Evolutionary conservation across 2,797 vertebrate genomes (phyloP), one percentile per base, ranked within the genome.

Genomic region (Amazona ochrocephala): DNA sequence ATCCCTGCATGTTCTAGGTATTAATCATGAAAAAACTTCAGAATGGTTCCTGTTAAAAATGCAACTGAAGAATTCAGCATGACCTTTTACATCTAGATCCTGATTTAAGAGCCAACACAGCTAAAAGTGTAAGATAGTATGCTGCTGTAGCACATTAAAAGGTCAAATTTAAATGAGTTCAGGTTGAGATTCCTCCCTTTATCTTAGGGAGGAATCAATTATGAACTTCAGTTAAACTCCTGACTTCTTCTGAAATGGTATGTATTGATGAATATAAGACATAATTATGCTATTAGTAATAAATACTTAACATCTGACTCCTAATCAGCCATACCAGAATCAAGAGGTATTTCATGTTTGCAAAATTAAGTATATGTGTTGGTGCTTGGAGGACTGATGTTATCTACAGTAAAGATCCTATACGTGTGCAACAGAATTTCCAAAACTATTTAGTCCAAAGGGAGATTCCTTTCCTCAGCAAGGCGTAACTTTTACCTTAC

Each of bases 81-180:
- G 94, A 94, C 97, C 96, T 97, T 97, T 97, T 96, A 82, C 41
- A 93, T 85, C 73, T 89, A 91, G 90, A 96, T 67, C 84, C 94
- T 97, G 96, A 97, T 97, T 97, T 97, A 97, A 96, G 95, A 96
- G 87, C 75, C 42, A 87, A 41, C 48, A 45, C 14, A 75, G 81
- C 56, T 96, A 94, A 94, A 95, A 95, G 75, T 78, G 41, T 93
- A 80, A 81, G 94, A 94, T 60, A 87, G 53, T 83, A 83, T 91
- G 94, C 95, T 95, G 90, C 89, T 95, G 90, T 94, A 93, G 92
- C 93, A 96, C 68, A 86, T 97, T 97, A 96, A 96, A 97, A 97
- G 96, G 93, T 97, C 96, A 97, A 85, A 95, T 93, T 94, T 92
- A 96, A 97, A 97, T 96, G 78, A 96, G 82, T 90, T 95, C 89